These are phyloP conservation scores for Campoplex nolae DNA, from an alignment of 2,888 invertebrate genomes.

Conservation along the genomic window DNA sequence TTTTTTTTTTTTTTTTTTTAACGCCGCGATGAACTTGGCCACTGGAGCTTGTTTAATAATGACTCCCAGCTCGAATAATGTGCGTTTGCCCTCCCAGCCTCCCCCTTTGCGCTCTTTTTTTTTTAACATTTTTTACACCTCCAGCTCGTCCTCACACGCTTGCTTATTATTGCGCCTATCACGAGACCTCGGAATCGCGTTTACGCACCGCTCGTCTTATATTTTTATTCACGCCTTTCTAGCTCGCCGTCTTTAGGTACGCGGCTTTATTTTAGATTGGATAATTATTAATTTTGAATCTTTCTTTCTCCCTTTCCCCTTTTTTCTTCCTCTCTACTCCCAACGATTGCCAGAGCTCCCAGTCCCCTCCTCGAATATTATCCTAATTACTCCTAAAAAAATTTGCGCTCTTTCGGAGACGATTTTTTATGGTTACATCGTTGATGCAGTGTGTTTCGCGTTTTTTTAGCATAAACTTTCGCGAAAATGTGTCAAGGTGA, in stretches of 20 bases:
- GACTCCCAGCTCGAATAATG: conserved; percentile 63
- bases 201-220: conserved; percentile 21
- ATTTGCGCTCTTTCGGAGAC: neutral
- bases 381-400: neutral
- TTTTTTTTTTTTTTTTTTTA: conserved; percentile 36
- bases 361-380: neutral
- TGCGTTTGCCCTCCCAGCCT: conserved; percentile 7
- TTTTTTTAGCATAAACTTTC: neutral
- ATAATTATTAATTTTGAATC: conserved; percentile 64
- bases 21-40: conserved; percentile 50
- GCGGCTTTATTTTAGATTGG: conserved; percentile 37
- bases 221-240: conserved; percentile 9
- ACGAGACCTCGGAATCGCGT: conserved; percentile 26
- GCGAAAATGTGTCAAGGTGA: too few relatives aligned
- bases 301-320: neutral
- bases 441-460: too few relatives aligned
- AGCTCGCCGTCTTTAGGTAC: neutral
- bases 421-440: neutral
- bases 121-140: conserved; percentile 46
- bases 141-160: conserved; percentile 33
- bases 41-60: conserved; percentile 64
- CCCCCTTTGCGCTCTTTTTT: neutral
- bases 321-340: neutral
- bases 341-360: neutral
- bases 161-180: conserved; percentile 63